Conservation (phyloP, 2,113 vertebrate species). For the Aegotheles bennettii region DNA sequence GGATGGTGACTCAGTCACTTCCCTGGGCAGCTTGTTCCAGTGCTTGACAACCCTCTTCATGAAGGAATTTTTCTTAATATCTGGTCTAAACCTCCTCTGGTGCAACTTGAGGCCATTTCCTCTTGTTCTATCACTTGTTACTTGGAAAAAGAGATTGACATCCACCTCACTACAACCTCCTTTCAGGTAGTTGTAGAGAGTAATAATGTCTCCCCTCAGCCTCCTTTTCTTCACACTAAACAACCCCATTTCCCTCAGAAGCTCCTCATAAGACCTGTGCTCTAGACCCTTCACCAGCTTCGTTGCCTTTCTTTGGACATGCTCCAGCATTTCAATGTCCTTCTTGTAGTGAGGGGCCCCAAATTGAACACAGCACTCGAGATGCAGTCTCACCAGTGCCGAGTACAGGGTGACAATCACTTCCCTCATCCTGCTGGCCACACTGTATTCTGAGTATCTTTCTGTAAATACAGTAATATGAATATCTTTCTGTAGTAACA, state of each 20-base stretch:
- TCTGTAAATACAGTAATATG: background rate
- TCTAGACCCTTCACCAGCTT: background rate
- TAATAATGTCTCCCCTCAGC: accelerated
- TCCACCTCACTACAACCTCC: background rate
- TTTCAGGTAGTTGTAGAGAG: background rate
- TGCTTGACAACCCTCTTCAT: background rate
- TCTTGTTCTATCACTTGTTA: background rate
- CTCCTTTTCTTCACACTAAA: background rate
- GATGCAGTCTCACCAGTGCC: background rate
- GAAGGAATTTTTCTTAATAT: too few relatives aligned
- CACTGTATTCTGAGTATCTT: background rate
- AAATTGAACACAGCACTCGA: background rate
- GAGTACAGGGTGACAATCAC: background rate
- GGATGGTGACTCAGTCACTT: too few relatives aligned
- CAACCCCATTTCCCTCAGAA: background rate
- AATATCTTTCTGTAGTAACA: background rate
- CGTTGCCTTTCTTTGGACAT: background rate
- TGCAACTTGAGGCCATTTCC: background rate
- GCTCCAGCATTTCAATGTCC: background rate
- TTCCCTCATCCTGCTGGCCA: background rate
- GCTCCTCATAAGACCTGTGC: background rate
- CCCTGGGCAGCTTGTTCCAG: too few relatives aligned
- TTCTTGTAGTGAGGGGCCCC: background rate
- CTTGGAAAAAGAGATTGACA: background rate
- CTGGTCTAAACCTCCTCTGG: background rate